Evolutionary conservation across 2,113 vertebrate genomes (phyloP), one percentile per base, ranked within the genome.

Genomic region (Sterrhoptilus dennistouni): DNA sequence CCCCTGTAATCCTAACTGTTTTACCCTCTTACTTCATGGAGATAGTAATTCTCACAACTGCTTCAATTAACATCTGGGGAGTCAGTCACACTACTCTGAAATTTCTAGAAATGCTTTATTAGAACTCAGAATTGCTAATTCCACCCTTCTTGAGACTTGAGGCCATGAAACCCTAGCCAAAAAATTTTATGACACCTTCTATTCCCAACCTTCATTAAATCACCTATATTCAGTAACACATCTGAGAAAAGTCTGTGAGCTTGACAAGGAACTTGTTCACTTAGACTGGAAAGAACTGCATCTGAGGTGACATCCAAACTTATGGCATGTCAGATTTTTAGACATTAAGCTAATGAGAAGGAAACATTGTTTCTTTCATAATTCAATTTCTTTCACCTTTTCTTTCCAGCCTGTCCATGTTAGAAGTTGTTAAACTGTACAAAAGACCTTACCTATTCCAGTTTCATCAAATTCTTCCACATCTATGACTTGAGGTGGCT

Each of bases 391-490:
- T 63, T 83, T 52, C 29, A 59, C 11, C 8, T 7, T 11, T 27
- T 59, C 10, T 63, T 84, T 77, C 3, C 33, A 63, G 13, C 5
- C 23, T 61, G 21, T 44, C 18, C 49, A 28, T 6, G 7, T 68
- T 21, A 54, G 13, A 42, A 85, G 14, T 21, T 54, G 25, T 29
- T 50, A 23, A 38, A 28, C 19, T 20, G n/a, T 78, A 64, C 9
- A 44, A 44, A 90, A 57, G 25, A 64, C 36, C 83, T 98, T 96
- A 98, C 98, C 98, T 74, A 97, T 95, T 87, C 96, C 98, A 38
- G 98, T 97, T 89, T 98, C 97, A 88, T 98, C 98, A 27, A 96
- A 97, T 97, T 99, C 99, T 52, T 99, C 98, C 91, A 99, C 99
- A 49, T 98, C 98, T 71, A 99, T 96, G 92, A 99, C 98, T 89